phyloP scores from a whole-genome alignment of 2,797 vertebrate genomes.

The Sorex maritimensis region DNA sequence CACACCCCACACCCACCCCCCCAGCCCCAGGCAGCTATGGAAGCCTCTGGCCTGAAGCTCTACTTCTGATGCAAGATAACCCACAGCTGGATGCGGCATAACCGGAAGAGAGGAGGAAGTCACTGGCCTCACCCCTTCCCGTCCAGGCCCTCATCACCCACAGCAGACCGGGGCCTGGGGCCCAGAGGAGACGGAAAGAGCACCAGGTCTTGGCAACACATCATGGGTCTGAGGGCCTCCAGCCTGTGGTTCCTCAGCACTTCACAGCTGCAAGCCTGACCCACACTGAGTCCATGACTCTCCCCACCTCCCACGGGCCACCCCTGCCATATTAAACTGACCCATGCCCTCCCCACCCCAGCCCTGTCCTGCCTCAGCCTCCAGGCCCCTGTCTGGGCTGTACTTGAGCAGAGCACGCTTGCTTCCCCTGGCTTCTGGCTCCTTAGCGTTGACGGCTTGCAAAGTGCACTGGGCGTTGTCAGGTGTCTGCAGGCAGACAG shows the following conservation, averaged over 20 bases:
- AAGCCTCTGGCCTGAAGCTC: neutral
- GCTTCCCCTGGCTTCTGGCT: neutral
- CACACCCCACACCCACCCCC: too few species aligned
- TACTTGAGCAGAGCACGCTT: neutral
- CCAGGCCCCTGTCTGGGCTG: neutral
- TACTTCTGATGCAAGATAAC: neutral
- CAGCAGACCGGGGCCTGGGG: neutral
- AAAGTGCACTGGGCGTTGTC: neutral
- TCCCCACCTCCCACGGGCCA: neutral
- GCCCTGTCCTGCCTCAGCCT: neutral
- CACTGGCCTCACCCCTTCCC: neutral
- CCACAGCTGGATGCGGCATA: neutral
- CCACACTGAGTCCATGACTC: neutral
- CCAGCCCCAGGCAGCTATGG: neutral
- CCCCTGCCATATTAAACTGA: too few species aligned
- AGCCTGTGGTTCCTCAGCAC: neutral
- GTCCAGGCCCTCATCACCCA: neutral
- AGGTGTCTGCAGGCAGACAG: neutral
- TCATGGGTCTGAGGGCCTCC: neutral
- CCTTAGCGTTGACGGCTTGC: neutral
- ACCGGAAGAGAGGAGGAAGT: accelerated
- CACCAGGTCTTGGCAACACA: neutral
- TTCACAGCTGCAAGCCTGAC: neutral
- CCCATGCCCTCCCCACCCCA: neutral
- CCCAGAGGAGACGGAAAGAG: neutral